A percentile compares a stretch with the other conserved stretches of the same genome.
Evolutionary conservation across 2,888 invertebrate genomes (phyloP).

Genomic region (Platynereis dumerilii): DNA sequence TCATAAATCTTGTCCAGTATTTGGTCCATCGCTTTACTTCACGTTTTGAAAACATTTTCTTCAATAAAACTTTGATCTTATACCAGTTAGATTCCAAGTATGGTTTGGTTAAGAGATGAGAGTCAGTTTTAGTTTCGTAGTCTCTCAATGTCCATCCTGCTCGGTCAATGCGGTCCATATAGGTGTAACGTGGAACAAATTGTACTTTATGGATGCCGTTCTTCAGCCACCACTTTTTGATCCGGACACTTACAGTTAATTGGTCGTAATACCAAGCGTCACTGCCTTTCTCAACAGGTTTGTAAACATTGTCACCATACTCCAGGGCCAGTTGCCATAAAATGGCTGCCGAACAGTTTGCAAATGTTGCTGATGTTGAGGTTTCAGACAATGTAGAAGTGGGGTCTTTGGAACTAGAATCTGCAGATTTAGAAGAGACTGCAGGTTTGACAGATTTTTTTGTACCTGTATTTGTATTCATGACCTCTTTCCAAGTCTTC

Average conservation of each 20-base stretch:
- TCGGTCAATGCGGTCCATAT: constrained; percentile 14
- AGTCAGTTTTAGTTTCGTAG: too few relatives aligned
- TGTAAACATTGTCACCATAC: not conserved
- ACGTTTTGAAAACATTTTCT: too few relatives aligned
- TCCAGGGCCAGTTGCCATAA: constrained; percentile 1
- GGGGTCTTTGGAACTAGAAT: too few relatives aligned
- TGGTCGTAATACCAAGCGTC: constrained; percentile 23
- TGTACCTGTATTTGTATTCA: not conserved
- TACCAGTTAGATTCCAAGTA: too few relatives aligned
- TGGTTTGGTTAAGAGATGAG: too few relatives aligned
- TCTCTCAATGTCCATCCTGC: not conserved
- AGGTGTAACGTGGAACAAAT: constrained; percentile 1
- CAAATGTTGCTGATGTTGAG: too few relatives aligned
- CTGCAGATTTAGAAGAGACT: too few relatives aligned
- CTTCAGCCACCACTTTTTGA: not conserved
- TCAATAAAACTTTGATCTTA: too few relatives aligned
- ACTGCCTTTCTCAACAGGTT: constrained; percentile 14
- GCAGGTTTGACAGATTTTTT: not conserved
- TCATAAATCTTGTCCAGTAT: too few relatives aligned
- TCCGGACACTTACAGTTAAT: constrained; percentile 8
- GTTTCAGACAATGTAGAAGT: not conserved
- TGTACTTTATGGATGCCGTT: not conserved
- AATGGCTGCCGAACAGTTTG: not conserved
- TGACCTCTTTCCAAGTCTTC: constrained; percentile 12
- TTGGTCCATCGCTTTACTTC: too few relatives aligned